These are phyloP conservation scores for Drosophila siamana DNA, from an alignment of 2,888 invertebrate genomes.

Conservation along the genomic window DNA sequence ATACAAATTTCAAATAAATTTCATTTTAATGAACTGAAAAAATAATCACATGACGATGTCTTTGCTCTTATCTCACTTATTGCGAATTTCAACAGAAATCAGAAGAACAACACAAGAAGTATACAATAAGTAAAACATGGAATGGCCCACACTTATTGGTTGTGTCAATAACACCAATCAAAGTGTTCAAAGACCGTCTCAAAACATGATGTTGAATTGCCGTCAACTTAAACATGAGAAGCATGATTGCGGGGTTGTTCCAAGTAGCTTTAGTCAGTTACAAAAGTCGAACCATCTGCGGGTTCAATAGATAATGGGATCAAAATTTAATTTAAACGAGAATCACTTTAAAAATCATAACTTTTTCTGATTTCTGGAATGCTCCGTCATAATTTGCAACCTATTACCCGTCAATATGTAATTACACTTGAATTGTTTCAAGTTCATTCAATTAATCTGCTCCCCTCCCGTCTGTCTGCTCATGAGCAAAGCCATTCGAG, in stretches of 20 bases:
- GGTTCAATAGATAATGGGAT: too few species aligned
- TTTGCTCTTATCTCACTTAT: constrained; percentile 3
- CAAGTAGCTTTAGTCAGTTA: constrained; percentile 17
- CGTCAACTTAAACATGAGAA: constrained; percentile 31
- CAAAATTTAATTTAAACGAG: not conserved
- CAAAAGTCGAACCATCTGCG: too few species aligned
- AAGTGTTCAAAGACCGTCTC: constrained; percentile 57
- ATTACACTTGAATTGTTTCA: constrained; percentile 72
- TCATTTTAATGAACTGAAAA: constrained; percentile 39
- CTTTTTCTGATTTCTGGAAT: constrained; percentile 35
- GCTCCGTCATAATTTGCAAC: constrained; percentile 1
- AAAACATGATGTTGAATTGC: constrained; percentile 25
- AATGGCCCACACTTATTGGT: constrained; percentile 25
- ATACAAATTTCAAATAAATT: constrained; percentile 49
- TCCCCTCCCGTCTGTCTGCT: constrained; percentile 33
- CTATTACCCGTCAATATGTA: constrained; percentile 38
- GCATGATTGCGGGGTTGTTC: constrained; percentile 37
- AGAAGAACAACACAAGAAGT: not conserved
- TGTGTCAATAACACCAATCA: constrained; percentile 71
- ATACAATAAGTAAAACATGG: constrained; percentile 3
- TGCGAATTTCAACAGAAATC: constrained; percentile 3
- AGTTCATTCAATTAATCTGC: constrained; percentile 67
- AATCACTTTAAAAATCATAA: not conserved
- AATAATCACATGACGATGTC: not conserved
- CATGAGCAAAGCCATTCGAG: constrained; percentile 44